Conservation (phyloP, 1,140 invertebrate species). For the Heliconius congener region DNA sequence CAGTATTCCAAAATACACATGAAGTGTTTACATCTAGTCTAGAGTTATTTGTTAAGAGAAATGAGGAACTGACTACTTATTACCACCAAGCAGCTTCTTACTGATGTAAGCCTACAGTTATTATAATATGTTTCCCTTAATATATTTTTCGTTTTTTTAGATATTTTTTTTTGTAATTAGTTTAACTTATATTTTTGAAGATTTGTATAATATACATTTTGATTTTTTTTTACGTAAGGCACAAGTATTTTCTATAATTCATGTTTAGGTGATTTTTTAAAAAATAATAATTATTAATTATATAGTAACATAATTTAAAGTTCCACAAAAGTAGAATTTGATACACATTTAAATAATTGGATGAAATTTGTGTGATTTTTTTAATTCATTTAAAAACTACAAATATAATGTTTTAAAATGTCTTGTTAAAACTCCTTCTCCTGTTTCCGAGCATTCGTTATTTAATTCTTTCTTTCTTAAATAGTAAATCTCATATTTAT, state of each 20-base stretch:
- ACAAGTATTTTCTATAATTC: conserved; percentile 6
- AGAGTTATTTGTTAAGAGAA: conserved; percentile 74
- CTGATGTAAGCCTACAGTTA: conserved; percentile 71
- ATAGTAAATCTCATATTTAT: neutral
- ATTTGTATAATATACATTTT: neutral
- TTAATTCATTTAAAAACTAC: neutral
- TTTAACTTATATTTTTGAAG: conserved; percentile 7
- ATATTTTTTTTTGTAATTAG: conserved; percentile 24
- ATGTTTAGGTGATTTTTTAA: neutral
- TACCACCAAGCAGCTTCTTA: conserved; percentile 61
- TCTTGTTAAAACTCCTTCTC: too few relatives aligned
- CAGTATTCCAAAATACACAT: conserved; percentile 80
- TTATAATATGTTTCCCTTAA: conserved; percentile 34
- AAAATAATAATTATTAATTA: neutral
- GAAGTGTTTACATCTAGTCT: conserved; percentile 74
- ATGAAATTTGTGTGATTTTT: too few relatives aligned
- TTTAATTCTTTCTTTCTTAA: neutral
- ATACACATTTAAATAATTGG: too few relatives aligned
- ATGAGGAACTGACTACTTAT: conserved; percentile 69
- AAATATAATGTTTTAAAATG: neutral
- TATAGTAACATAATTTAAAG: neutral
- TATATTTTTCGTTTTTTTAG: conserved; percentile 23
- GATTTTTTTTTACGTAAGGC: conserved; percentile 2
- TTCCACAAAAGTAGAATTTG: neutral
- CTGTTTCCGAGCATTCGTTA: too few relatives aligned